phyloP scores from a whole-genome alignment of 2,888 invertebrate genomes.

The Spodoptera exigua region DNA sequence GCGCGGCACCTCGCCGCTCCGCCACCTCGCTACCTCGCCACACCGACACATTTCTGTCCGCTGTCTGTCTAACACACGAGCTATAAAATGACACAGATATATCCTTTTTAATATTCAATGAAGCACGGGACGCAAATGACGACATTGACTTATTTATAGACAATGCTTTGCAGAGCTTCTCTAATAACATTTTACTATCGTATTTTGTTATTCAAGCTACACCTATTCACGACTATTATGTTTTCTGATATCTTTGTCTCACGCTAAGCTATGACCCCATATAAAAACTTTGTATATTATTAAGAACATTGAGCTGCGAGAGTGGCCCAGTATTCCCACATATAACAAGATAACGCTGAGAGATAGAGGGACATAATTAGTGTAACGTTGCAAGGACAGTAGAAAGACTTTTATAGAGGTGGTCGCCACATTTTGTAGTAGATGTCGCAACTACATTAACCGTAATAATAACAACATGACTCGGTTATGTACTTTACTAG shows the following conservation, averaged over 20 bases:
- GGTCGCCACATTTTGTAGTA: conserved; percentile 38
- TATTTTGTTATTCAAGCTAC: conserved; percentile 2
- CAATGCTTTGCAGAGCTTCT: conserved; percentile 26
- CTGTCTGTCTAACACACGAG: conserved; percentile 29
- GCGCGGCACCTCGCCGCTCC: conserved; percentile 8
- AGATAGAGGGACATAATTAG: conserved; percentile 60
- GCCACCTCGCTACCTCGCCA: conserved; percentile 8
- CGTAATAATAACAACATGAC: conserved; percentile 45
- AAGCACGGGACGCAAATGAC: conserved; percentile 36
- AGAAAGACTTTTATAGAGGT: conserved; percentile 40
- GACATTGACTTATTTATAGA: conserved; percentile 40
- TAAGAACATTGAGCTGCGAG: conserved; percentile 36
- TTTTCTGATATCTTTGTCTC: conserved; percentile 29
- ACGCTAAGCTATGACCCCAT: conserved; percentile 31
- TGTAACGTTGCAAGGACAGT: conserved; percentile 52
- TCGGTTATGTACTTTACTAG: conserved; percentile 22
- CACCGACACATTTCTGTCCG: conserved; percentile 25
- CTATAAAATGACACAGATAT: conserved; percentile 48
- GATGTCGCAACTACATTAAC: conserved; percentile 41
- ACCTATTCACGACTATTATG: not conserved
- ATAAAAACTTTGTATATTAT: conserved; percentile 50
- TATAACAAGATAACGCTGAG: conserved; percentile 52
- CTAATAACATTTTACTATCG: conserved; percentile 22
- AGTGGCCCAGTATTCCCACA: conserved; percentile 51
- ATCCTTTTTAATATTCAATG: conserved; percentile 50